Evolutionary conservation across 2,113 vertebrate species (phyloP).

Genomic region (Benitochromis conjunctus): DNA sequence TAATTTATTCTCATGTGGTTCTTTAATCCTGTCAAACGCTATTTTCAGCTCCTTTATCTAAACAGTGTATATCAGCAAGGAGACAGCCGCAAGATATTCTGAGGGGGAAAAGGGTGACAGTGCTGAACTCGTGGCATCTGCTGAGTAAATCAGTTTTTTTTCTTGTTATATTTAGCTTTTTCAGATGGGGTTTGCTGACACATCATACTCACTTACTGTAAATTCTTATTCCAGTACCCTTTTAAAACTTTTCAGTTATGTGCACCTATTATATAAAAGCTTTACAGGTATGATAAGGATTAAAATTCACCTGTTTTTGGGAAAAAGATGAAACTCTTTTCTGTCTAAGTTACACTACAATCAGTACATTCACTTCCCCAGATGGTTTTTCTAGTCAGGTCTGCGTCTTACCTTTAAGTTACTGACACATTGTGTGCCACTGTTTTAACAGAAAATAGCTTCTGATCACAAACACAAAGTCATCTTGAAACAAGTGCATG

Average conservation of each 20-base stretch:
- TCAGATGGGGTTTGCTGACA: background rate
- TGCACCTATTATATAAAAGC: background rate
- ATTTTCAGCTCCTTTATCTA: conserved; percentile 39
- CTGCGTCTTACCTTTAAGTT: background rate
- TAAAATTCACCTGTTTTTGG: background rate
- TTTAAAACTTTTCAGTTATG: background rate
- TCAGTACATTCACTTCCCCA: background rate
- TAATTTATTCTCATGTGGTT: conserved; percentile 4
- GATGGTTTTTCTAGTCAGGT: background rate
- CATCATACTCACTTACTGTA: background rate
- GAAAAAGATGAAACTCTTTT: background rate
- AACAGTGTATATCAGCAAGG: conserved; percentile 6
- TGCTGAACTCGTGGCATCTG: conserved; percentile 14
- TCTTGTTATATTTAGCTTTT: conserved; percentile 4
- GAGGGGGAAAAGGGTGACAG: conserved; percentile 2
- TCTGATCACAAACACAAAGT: background rate
- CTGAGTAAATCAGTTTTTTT: conserved; percentile 9
- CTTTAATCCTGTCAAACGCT: conserved; percentile 16
- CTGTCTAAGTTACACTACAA: background rate
- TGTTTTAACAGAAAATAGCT: background rate
- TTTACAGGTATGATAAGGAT: background rate
- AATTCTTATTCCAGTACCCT: background rate
- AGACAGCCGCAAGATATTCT: background rate
- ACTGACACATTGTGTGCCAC: background rate
- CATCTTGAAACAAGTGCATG: background rate